Conservation (phyloP, 2,113 vertebrate genomes). For the Hemiprocne comata region DNA sequence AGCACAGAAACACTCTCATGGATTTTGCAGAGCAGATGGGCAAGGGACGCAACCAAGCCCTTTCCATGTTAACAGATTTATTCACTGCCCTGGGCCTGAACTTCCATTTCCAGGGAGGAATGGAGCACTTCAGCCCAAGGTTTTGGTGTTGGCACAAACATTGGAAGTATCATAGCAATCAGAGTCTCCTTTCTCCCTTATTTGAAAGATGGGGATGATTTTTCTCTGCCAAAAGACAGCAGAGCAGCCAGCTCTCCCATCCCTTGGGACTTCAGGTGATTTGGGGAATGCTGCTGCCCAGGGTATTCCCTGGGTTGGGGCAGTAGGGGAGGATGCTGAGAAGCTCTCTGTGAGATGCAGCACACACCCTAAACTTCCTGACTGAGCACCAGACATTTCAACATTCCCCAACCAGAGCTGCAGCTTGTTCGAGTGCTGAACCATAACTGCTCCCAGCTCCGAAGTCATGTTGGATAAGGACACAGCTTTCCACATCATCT, state of each 20-base stretch:
- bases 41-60: not conserved
- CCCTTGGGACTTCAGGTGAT: not conserved
- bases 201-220: not conserved
- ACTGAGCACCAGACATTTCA: not conserved
- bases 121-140: not conserved
- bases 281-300: not conserved
- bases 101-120: not conserved
- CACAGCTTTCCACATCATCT: not conserved
- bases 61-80: not conserved
- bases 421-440: not conserved
- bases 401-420: not conserved
- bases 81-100: not conserved
- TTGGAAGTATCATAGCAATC: not conserved
- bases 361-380: not conserved
- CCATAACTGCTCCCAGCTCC: not conserved
- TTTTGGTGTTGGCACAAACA: not conserved
- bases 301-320: fast-evolving
- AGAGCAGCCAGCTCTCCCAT: not conserved
- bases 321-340: not conserved
- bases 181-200: not conserved
- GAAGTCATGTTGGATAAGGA: not conserved
- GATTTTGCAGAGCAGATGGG: not conserved
- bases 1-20: not conserved
- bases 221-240: not conserved
- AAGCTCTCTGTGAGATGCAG: not conserved